Evolutionary conservation across 2,113 vertebrate species (phyloP).

Genomic region (Odocoileus hemionus): DNA sequence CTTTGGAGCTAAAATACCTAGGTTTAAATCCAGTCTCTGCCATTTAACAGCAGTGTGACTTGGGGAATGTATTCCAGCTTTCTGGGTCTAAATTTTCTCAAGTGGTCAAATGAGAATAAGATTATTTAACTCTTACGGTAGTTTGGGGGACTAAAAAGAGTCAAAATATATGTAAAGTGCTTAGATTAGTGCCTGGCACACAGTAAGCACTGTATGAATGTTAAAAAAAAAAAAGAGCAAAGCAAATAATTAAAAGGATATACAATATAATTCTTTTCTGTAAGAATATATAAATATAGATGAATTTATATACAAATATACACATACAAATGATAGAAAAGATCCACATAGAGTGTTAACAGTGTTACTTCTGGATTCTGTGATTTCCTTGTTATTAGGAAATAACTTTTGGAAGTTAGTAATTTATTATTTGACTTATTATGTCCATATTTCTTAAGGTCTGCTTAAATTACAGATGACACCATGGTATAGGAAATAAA

Average conservation of each 20-base stretch:
- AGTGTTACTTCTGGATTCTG: conserved; percentile 5
- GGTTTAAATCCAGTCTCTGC: background rate
- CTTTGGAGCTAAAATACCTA: background rate
- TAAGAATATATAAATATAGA: background rate
- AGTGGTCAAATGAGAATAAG: background rate
- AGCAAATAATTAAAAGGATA: background rate
- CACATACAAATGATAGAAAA: background rate
- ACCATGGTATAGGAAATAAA: background rate
- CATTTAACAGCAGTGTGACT: background rate
- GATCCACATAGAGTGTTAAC: background rate
- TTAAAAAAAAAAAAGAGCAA: background rate
- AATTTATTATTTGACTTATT: background rate
- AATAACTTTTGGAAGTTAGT: conserved; percentile 6
- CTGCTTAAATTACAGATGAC: background rate
- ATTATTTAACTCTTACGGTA: background rate
- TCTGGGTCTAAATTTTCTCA: background rate
- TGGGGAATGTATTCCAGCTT: background rate
- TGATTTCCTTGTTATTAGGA: background rate
- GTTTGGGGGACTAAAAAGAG: background rate
- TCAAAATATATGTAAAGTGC: background rate
- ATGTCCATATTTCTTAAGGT: background rate
- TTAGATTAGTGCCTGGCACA: background rate
- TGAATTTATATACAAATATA: background rate
- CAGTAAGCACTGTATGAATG: background rate
- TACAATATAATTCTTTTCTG: background rate